These are phyloP conservation scores for Nothura maculosa DNA, from an alignment of 2,797 vertebrate genomes.

Conservation along the genomic window DNA sequence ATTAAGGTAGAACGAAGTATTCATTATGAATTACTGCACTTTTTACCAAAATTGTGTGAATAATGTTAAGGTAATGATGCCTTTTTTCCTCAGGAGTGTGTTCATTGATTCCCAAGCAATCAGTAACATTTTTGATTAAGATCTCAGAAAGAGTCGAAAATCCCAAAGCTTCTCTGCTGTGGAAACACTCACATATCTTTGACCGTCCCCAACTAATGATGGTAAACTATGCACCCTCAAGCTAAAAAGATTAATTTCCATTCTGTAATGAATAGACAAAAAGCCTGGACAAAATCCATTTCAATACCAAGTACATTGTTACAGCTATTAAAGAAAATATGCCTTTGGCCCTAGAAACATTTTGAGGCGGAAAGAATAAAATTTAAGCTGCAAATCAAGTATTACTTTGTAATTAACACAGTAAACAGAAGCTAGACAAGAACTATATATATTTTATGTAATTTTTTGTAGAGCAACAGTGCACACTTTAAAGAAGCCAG, in stretches of 20 bases:
- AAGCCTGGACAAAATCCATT: conserved; percentile 50
- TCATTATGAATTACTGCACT: not conserved
- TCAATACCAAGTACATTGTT: conserved; percentile 21
- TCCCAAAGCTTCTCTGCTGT: conserved; percentile 85
- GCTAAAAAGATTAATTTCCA: conserved; percentile 88
- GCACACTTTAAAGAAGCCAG: not conserved
- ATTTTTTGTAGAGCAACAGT: not conserved
- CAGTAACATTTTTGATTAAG: conserved; percentile 82
- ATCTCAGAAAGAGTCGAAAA: conserved; percentile 84
- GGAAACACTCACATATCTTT: conserved; percentile 89
- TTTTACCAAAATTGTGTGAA: conserved; percentile 17
- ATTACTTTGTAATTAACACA: not conserved
- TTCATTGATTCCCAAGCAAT: conserved; percentile 80
- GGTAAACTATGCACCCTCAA: conserved; percentile 85
- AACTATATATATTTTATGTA: not conserved
- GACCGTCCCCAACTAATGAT: conserved; percentile 86
- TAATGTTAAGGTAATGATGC: conserved; percentile 30
- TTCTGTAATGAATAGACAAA: conserved; percentile 75
- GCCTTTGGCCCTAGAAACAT: not conserved
- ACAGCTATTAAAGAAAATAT: conserved; percentile 47
- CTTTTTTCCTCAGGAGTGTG: conserved; percentile 67
- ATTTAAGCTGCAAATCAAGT: not conserved
- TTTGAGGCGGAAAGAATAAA: conserved; percentile 10
- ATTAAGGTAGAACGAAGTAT: not conserved
- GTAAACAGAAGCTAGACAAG: not conserved